Evolutionary conservation across 2,888 invertebrate species (phyloP), one percentile per base, ranked within the genome.

Genomic region (Deroplatys truncata): DNA sequence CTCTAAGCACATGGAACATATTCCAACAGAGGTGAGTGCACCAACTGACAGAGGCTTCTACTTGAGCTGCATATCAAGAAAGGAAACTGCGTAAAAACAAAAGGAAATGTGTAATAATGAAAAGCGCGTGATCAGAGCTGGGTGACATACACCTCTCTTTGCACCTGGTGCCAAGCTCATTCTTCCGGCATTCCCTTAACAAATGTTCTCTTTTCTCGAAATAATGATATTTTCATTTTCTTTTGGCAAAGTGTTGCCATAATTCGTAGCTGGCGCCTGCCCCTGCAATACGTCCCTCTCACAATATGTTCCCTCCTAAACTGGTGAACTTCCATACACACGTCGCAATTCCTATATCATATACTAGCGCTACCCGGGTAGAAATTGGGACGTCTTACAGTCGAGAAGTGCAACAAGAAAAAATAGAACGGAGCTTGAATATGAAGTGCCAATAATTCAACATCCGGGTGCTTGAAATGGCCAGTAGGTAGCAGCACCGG

Each of bases 401-500:
- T 25, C 56, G 56, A 72, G 56, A 72, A 72, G 56, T 72, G 56
- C 56, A 72, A 72, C 20, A 72, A 72, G 56, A 16, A 83, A 85
- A 85, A 89, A 88, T 85, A 88, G 56, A 89, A 89, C 86, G 49
- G 49, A 56, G 83, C 88, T 83, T 89, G 89, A 88, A 88, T 90
- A 90, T 88, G 90, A 86, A 90, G 89, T 85, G 85, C 49, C 90
- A 86, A 90, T 90, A 90, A 90, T 82, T 90, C 90, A 90, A 56
- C 87, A 86, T 89, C 90, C 90, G 89, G 88, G 88, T 89, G 90
- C 72, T 88, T 28, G 87, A 84, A 90, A 88, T 88, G 90, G 90
- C 90, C 88, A 89, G 84, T 87, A 87, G 87, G 87, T 87, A n/a
- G 84, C 84, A 84, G 29, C 31, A 84, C 31, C 35, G 25, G 86